A percentile compares a stretch with the other conserved stretches of the same genome.
Evolutionary conservation across 2,113 vertebrate species (phyloP).

Genomic region (Micronycteris hirsuta): DNA sequence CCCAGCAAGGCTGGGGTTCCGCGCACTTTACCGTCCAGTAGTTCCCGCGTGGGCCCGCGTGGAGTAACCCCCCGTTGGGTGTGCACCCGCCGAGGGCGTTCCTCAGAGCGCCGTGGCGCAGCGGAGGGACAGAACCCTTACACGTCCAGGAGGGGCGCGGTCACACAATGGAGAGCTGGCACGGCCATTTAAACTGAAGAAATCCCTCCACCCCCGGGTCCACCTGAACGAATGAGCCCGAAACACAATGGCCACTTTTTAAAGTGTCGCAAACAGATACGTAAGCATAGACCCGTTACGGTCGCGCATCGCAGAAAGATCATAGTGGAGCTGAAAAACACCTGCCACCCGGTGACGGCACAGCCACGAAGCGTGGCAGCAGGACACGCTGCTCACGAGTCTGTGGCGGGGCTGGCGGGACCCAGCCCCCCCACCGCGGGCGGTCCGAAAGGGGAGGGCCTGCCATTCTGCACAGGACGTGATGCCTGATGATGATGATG

Average conservation of each 20-base stretch:
- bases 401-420: background rate
- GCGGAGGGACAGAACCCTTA: no score
- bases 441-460: background rate
- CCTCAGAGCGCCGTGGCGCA: no score
- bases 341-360: background rate
- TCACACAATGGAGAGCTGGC: background rate
- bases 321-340: background rate
- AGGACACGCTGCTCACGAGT: background rate
- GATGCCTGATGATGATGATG: no score
- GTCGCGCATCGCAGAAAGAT: background rate
- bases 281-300: background rate
- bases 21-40: background rate
- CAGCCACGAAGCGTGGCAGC: no score
- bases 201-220: background rate
- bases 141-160: no score
- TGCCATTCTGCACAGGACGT: accelerated
- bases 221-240: background rate
- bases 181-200: background rate
- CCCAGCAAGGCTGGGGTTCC: background rate
- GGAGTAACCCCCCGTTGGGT: no score
- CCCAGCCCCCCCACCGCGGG: background rate
- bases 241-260: background rate
- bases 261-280: background rate
- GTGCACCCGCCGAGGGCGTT: no score
- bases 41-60: accelerated